Evolutionary conservation across 2,113 vertebrate genomes (phyloP).

Genomic region (Malaclemys terrapin): DNA sequence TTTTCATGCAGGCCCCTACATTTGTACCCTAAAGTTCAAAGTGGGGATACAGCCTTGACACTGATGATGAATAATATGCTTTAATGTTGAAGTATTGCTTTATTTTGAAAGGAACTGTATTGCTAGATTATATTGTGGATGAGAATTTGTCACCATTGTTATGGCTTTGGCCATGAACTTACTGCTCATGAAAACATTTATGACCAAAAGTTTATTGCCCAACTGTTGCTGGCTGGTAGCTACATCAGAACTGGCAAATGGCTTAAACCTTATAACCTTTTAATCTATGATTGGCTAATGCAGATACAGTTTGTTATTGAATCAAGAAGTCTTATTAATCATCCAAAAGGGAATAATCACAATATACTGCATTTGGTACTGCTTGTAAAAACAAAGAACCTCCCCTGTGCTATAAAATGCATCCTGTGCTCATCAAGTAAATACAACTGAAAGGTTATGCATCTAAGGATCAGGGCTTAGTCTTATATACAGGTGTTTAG

Average conservation of each 20-base stretch:
- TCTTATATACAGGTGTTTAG: neutral
- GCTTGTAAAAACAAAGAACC: neutral
- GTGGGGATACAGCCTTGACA: no score
- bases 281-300: neutral
- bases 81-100: neutral
- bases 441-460: neutral
- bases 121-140: constrained; percentile 54
- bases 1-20: no score
- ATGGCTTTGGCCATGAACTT: constrained; percentile 59
- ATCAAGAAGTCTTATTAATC: neutral
- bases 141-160: constrained; percentile 23
- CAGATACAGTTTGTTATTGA: constrained; percentile 9
- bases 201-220: constrained; percentile 45
- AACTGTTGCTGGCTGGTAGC: constrained; percentile 61
- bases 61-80: constrained; percentile 11
- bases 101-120: neutral
- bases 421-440: neutral
- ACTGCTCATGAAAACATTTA: constrained; percentile 10
- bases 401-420: neutral
- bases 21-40: no score
- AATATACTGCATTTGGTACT: neutral
- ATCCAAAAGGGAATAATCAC: neutral
- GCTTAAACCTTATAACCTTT: constrained; percentile 42
- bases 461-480: neutral
- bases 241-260: constrained; percentile 31